Evolutionary conservation across 2,797 vertebrate species (phyloP), one percentile per base, ranked within the genome.

Genomic region (Aldrovandia affinis): DNA sequence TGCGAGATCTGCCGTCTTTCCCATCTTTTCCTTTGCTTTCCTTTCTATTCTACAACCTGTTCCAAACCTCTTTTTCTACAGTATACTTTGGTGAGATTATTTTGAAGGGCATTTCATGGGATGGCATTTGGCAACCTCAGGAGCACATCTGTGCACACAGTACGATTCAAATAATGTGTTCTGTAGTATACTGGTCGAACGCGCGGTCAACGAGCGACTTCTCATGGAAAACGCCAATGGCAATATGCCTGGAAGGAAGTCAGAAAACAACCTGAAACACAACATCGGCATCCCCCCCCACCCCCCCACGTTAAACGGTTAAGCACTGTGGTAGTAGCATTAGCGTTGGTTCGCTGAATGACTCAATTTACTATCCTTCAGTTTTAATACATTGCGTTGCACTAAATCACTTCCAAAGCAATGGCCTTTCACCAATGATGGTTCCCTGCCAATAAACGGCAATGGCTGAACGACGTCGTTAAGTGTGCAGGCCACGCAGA

Each of bases 311-410:
- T 36, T 30, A 22, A 50, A 25, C 33, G 18, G 30, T 68, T 20
- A 68, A 80, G 52, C 39, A 84, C 44, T 50, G 12, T 39, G n/a
- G 50, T 36, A 4, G 47, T 2, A 79, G 20, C 59, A 65, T 65
- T 80, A 68, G 75, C 39, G 77, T 42, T 30, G 54, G 39, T 78
- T 65, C 83, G 39, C 57, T 65, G 18, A 63, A 14, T 6, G 57
- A 61, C 82, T 77, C n/a, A 15, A 12, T 47, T 54, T 83, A 36
- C n/a, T 77, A 77, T 70, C 39, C 73, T 77, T 47, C 25, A 39
- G 39, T 83, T 81, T 81, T 77, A 18, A 59, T 57, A 78, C 36
- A 83, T 57, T 75, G n/a, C n/a, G 33, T 15, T 25, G 81, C 33
- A 57, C 30, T 83, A 57, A 33, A 77, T 70, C 68, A 68, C 50